These are phyloP conservation scores for Rhinolophus sinicus DNA, from an alignment of 2,113 vertebrate genomes.

Conservation along the genomic window DNA sequence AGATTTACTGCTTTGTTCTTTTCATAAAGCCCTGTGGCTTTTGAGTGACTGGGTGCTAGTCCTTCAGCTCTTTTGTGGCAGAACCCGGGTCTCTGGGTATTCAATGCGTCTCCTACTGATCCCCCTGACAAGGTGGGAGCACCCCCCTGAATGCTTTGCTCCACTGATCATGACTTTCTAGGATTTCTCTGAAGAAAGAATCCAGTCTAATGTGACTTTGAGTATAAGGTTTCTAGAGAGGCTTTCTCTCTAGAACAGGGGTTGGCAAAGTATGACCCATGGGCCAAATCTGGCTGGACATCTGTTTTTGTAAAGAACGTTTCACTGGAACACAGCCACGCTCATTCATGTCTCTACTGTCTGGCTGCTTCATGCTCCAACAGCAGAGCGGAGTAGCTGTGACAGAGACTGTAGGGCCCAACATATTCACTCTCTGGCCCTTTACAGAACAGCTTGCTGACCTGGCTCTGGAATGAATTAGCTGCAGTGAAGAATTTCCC, in stretches of 20 bases:
- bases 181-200: not conserved
- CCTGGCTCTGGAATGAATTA: not conserved
- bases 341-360: fast-evolving
- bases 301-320: not conserved
- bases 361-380: not conserved
- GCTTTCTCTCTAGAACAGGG: not conserved
- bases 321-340: not conserved
- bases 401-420: fast-evolving
- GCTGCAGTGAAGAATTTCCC: not conserved
- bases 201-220: not conserved
- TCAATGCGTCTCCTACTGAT: not conserved
- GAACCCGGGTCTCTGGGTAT: not conserved
- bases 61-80: not conserved
- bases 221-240: not conserved
- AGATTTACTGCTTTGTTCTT: not conserved
- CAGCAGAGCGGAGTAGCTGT: not conserved
- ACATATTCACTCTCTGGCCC: not conserved
- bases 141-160: not conserved
- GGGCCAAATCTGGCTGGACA: not conserved
- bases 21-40: not conserved
- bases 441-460: not conserved
- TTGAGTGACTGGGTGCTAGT: not conserved
- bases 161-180: not conserved
- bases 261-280: not conserved
- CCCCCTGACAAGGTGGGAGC: not conserved